Percentiles rank a stretch among this genome's conserved stretches.
Evolutionary conservation across 2,888 invertebrate species (phyloP).

Genomic region (Eumerus sabulonum): DNA sequence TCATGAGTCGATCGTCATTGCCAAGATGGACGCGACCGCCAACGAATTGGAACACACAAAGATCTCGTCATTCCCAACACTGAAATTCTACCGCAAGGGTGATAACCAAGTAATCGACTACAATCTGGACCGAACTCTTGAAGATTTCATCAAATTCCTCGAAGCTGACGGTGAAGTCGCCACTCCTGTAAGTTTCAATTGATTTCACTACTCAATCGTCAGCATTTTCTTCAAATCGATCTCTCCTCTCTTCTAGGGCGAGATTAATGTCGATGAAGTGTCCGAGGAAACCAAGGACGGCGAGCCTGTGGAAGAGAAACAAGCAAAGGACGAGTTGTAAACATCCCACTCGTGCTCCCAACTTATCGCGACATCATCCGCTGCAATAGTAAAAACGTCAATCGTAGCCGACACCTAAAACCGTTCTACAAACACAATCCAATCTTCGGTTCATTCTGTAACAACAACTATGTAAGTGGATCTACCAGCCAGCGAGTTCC

Average conservation of each 20-base stretch:
- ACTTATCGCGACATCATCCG: slow-evolving; percentile 18
- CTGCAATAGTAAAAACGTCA: slow-evolving; percentile 46
- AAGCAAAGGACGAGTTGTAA: slow-evolving; percentile 79
- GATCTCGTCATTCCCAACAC: slow-evolving; percentile 95
- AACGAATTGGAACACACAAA: slow-evolving; percentile 98
- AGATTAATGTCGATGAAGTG: slow-evolving; percentile 73
- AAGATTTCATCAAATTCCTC: slow-evolving; percentile 94
- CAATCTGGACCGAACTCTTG: slow-evolving; percentile 96
- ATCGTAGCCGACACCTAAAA: slow-evolving; percentile 55
- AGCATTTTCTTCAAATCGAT: neutral
- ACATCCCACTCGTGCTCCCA: slow-evolving; percentile 57
- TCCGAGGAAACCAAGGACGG: slow-evolving; percentile 73
- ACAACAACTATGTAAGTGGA: slow-evolving; percentile 18
- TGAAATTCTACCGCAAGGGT: slow-evolving; percentile 95
- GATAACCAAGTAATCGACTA: slow-evolving; percentile 94
- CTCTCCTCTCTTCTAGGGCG: slow-evolving; percentile 67
- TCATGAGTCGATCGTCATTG: slow-evolving; percentile 90
- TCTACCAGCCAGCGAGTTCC: slow-evolving; percentile 10
- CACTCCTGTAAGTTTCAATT: slow-evolving; percentile 79
- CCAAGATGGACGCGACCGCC: slow-evolving; percentile 99
- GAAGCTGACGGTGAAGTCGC: slow-evolving; percentile 93
- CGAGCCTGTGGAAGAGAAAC: slow-evolving; percentile 70
- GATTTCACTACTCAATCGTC: neutral
- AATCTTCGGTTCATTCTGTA: slow-evolving; percentile 64
- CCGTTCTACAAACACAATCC: slow-evolving; percentile 63